Evolutionary conservation across 1,140 invertebrate genomes (phyloP).

Genomic region (Drosophila saltans): DNA sequence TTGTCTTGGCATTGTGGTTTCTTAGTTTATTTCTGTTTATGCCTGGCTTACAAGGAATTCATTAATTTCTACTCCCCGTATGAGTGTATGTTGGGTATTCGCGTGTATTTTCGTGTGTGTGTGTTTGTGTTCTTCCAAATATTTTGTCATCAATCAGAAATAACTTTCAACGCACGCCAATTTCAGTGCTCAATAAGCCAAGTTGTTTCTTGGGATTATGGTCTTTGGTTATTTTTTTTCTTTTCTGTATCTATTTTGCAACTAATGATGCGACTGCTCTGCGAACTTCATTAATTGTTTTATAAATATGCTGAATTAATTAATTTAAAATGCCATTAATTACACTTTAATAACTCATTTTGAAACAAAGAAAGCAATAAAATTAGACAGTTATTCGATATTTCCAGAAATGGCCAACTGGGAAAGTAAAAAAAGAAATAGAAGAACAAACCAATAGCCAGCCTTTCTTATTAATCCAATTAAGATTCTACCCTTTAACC

Average conservation of each 20-base stretch:
- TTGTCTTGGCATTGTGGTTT: conserved; percentile 32
- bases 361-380: conserved; percentile 70
- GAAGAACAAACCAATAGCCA: no score
- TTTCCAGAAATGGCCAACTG: conserved; percentile 40
- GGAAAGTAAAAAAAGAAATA: conserved; percentile 37
- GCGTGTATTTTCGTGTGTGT: not conserved
- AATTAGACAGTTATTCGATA: conserved; percentile 48
- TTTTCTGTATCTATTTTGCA: conserved; percentile 15
- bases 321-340: conserved; percentile 80
- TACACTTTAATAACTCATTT: conserved; percentile 75
- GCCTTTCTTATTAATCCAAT: no score
- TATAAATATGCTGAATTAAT: conserved; percentile 80
- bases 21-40: conserved; percentile 42
- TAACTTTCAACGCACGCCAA: conserved; percentile 79
- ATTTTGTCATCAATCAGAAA: conserved; percentile 82
- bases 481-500: no score
- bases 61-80: conserved; percentile 60
- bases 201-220: conserved; percentile 26
- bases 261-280: conserved; percentile 64
- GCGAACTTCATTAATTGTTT: conserved; percentile 77
- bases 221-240: conserved; percentile 25
- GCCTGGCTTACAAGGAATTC: conserved; percentile 73
- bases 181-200: conserved; percentile 62
- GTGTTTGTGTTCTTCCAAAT: conserved; percentile 43
- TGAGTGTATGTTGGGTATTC: not conserved